phyloP scores from a whole-genome alignment of 2,888 invertebrate genomes.

The Drosophila rellima region DNA sequence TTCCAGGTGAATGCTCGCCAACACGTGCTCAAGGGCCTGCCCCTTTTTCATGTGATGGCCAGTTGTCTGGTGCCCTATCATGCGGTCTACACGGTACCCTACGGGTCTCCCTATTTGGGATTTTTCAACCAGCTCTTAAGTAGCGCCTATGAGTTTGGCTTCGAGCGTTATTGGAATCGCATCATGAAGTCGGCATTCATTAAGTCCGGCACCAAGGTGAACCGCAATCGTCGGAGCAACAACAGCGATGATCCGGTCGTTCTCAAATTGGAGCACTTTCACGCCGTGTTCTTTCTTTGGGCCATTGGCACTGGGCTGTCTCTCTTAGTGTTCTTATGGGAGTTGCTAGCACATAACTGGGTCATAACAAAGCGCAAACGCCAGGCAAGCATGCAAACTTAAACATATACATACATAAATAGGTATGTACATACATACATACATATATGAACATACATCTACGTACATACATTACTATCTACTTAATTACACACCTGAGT shows the following conservation, averaged over 20 bases:
- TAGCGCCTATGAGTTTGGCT: constrained; percentile 87
- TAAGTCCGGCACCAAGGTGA: constrained; percentile 66
- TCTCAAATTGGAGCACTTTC: constrained; percentile 80
- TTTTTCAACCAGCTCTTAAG: constrained; percentile 86
- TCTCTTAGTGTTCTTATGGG: constrained; percentile 66
- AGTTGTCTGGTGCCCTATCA: constrained; percentile 88
- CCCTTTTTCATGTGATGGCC: constrained; percentile 86
- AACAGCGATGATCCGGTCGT: constrained; percentile 74
- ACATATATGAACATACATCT: background rate
- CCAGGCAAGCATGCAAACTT: constrained; percentile 45
- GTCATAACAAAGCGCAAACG: constrained; percentile 48
- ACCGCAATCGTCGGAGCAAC: constrained; percentile 45
- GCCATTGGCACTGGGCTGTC: constrained; percentile 72
- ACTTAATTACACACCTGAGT: constrained; percentile 87
- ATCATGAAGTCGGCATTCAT: constrained; percentile 76
- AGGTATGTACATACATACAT: background rate
- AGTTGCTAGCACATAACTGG: constrained; percentile 60
- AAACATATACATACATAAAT: constrained; percentile 2
- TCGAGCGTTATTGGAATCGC: constrained; percentile 85
- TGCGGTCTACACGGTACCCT: constrained; percentile 87
- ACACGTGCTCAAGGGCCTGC: constrained; percentile 84
- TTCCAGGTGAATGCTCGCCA: constrained; percentile 73
- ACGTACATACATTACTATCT: background rate
- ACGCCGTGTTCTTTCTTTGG: constrained; percentile 82
- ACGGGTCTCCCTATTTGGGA: constrained; percentile 87